phyloP scores from a whole-genome alignment of 2,888 invertebrate species.

The Nesidiocoris tenuis region DNA sequence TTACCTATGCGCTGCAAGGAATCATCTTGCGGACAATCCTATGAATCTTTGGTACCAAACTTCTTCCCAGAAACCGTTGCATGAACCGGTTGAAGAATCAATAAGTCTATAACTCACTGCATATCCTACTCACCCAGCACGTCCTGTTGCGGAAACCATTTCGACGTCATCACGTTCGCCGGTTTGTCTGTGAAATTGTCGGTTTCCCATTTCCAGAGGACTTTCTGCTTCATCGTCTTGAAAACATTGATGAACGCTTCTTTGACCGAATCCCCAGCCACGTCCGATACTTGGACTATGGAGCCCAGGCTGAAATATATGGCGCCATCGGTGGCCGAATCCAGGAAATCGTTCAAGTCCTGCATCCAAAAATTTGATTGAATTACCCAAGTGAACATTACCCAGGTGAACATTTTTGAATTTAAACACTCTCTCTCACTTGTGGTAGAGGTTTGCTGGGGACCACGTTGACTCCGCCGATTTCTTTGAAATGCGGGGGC shows the following conservation, averaged over 20 bases:
- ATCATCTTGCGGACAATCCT: too few relatives aligned
- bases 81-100: too few relatives aligned
- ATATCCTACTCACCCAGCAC: conserved; percentile 44
- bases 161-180: conserved; percentile 69
- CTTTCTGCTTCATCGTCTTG: conserved; percentile 72
- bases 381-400: not conserved
- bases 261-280: conserved; percentile 70
- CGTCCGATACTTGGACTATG: conserved; percentile 70
- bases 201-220: conserved; percentile 81
- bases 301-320: conserved; percentile 85
- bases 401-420: not conserved
- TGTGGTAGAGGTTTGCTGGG: conserved; percentile 67
- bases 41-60: too few relatives aligned
- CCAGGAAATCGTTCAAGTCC: conserved; percentile 71
- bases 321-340: conserved; percentile 64
- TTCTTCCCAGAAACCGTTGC: too few relatives aligned
- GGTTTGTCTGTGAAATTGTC: conserved; percentile 70
- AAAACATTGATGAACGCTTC: conserved; percentile 66
- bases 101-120: too few relatives aligned
- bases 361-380: conserved; percentile 50
- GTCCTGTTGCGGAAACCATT: conserved; percentile 67
- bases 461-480: conserved; percentile 54
- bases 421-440: conserved; percentile 56
- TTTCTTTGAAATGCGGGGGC: conserved; percentile 62
- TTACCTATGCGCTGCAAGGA: too few relatives aligned